Evolutionary conservation across 2,113 vertebrate genomes (phyloP).

Genomic region (Motacilla tschutschensis): DNA sequence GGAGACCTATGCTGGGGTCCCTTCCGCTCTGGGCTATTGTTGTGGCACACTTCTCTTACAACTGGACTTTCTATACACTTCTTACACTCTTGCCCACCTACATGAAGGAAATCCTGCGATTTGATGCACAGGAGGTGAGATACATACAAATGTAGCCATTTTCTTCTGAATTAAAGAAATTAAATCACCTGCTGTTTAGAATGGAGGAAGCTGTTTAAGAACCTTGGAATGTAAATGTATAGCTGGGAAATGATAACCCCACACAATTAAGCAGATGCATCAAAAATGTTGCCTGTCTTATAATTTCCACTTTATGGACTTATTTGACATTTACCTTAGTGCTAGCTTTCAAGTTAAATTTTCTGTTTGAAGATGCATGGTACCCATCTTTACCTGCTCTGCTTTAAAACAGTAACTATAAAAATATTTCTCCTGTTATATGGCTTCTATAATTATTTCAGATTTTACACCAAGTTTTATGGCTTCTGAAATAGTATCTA

Average conservation of each 20-base stretch:
- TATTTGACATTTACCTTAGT: neutral
- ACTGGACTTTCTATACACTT: slow-evolving; percentile 97
- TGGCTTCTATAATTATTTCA: neutral
- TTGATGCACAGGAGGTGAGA: slow-evolving; percentile 92
- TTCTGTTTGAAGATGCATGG: neutral
- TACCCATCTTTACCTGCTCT: neutral
- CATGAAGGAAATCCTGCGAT: slow-evolving; percentile 91
- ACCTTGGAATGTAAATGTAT: neutral
- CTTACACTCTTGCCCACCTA: slow-evolving; percentile 95
- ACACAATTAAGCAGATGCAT: neutral
- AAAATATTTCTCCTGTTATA: neutral
- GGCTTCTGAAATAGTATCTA: neutral
- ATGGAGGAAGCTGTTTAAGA: neutral
- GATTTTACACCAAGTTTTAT: neutral
- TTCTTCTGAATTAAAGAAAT: neutral
- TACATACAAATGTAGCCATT: neutral
- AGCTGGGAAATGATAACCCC: neutral
- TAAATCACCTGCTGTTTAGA: neutral
- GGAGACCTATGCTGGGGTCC: slow-evolving; percentile 84
- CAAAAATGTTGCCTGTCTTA: neutral
- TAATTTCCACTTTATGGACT: neutral
- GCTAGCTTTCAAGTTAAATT: neutral
- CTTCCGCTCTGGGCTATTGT: slow-evolving; percentile 90
- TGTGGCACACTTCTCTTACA: slow-evolving; percentile 95
- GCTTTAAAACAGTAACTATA: neutral